Percentiles rank a stretch among this genome's conserved stretches.
Evolutionary conservation across 2,113 vertebrate species (phyloP).

Genomic region (Neoarius graeffei): DNA sequence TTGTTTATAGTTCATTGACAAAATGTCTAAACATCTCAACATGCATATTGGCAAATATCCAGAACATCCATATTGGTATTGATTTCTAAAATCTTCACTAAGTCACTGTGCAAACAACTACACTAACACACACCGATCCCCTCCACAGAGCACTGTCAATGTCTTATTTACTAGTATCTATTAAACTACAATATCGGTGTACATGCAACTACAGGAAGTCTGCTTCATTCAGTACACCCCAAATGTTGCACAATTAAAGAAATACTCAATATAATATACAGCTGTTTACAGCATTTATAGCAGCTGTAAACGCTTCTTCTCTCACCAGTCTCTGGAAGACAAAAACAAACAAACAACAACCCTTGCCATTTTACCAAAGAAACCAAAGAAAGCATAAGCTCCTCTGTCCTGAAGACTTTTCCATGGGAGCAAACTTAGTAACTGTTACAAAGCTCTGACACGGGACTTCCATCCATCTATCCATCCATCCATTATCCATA

Average conservation of each 20-base stretch:
- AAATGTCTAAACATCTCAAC: background rate
- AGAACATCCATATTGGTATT: background rate
- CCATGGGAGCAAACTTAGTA: background rate
- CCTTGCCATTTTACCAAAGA: background rate
- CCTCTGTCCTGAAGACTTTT: background rate
- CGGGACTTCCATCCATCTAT: background rate
- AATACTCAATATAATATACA: background rate
- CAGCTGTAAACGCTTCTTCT: no score
- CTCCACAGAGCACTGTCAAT: background rate
- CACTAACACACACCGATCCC: background rate
- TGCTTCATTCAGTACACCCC: background rate
- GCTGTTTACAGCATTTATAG: no score
- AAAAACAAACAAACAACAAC: no score
- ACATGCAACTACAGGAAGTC: background rate
- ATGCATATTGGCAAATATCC: background rate
- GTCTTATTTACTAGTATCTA: background rate
- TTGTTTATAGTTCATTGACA: background rate
- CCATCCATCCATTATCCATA: no score
- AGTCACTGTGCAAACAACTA: background rate
- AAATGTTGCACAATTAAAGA: background rate
- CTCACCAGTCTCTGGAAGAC: no score
- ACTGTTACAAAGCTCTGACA: background rate
- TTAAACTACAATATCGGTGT: background rate
- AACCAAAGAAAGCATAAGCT: background rate
- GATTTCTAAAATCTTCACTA: background rate